Percentiles rank a stretch among this genome's conserved stretches.
Evolutionary conservation across 2,888 invertebrate species (phyloP).

Genomic region (Loripinus fragilis): DNA sequence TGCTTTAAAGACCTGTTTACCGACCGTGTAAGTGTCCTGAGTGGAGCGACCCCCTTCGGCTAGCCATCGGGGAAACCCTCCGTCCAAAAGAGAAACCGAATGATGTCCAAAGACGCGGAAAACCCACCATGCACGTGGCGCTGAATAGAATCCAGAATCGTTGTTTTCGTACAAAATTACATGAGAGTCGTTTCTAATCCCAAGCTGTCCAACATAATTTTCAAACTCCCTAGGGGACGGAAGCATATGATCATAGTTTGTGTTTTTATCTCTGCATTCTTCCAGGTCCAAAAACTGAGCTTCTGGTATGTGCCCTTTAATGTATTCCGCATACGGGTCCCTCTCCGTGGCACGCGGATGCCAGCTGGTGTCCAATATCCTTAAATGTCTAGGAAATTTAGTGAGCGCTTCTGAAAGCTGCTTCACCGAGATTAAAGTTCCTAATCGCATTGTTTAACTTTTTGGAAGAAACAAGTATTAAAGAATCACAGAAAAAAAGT

Average conservation of each 20-base stretch:
- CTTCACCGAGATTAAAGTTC: slow-evolving; percentile 3
- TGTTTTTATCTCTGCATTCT: slow-evolving; percentile 70
- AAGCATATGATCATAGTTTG: slow-evolving; percentile 70
- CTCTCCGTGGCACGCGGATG: slow-evolving; percentile 70
- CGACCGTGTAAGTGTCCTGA: slow-evolving; percentile 22
- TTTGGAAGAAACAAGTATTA: too few relatives aligned
- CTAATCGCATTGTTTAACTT: background rate
- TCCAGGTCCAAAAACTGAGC: slow-evolving; percentile 79
- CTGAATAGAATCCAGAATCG: slow-evolving; percentile 68
- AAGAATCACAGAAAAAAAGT: too few relatives aligned
- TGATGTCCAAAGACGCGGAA: slow-evolving; percentile 76
- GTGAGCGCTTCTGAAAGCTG: background rate
- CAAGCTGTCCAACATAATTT: slow-evolving; percentile 72
- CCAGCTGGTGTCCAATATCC: slow-evolving; percentile 74
- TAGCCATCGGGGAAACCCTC: slow-evolving; percentile 75
- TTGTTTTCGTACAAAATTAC: slow-evolving; percentile 77
- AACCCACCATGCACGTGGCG: slow-evolving; percentile 76
- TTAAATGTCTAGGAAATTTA: background rate
- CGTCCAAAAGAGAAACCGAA: slow-evolving; percentile 72
- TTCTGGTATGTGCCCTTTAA: slow-evolving; percentile 73
- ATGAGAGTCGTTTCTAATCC: slow-evolving; percentile 71
- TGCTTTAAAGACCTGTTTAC: slow-evolving; percentile 57
- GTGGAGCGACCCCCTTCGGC: slow-evolving; percentile 54
- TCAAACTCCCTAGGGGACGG: slow-evolving; percentile 69
- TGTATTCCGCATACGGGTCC: slow-evolving; percentile 67